Evolutionary conservation across 1,140 invertebrate species (phyloP).

Genomic region (Araneus ventricosus): DNA sequence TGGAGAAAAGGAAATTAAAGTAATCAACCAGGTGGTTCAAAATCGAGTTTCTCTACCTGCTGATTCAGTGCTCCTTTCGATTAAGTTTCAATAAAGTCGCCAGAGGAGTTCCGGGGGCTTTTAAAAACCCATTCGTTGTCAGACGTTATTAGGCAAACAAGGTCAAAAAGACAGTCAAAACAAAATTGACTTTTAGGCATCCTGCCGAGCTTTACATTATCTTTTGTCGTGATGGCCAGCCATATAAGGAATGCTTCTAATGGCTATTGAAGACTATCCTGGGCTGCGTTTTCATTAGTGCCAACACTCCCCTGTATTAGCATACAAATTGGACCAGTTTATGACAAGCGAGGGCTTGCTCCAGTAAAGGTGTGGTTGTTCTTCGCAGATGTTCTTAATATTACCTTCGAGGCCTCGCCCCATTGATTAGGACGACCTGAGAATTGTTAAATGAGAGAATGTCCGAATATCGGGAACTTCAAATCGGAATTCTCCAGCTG

Average conservation of each 20-base stretch:
- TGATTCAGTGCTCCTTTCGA: neutral
- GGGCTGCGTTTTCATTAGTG: conserved; percentile 63
- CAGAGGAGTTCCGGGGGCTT: conserved; percentile 16
- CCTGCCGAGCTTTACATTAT: conserved; percentile 67
- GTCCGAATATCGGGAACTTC: conserved; percentile 8
- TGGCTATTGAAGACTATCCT: neutral
- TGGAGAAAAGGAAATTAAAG: conserved; percentile 5
- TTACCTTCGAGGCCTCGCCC: conserved; percentile 50
- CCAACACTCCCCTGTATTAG: conserved; percentile 68
- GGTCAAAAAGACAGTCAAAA: conserved; percentile 46
- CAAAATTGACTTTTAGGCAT: conserved; percentile 42
- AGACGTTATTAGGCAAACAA: conserved; percentile 51
- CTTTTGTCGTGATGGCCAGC: conserved; percentile 23
- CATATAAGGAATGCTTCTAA: conserved; percentile 13
- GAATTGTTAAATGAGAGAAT: conserved; percentile 43
- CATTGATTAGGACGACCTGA: conserved; percentile 43
- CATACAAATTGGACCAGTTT: conserved; percentile 72
- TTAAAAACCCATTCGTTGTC: conserved; percentile 29
- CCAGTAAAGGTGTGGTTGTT: conserved; percentile 36
- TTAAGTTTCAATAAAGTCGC: conserved; percentile 2
- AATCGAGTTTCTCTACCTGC: neutral
- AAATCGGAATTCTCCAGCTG: neutral
- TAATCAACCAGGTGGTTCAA: neutral
- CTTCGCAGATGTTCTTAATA: conserved; percentile 47
- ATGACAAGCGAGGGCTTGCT: conserved; percentile 43